Evolutionary conservation across 2,888 invertebrate species (phyloP).

Genomic region (Azorinus chamasolen): DNA sequence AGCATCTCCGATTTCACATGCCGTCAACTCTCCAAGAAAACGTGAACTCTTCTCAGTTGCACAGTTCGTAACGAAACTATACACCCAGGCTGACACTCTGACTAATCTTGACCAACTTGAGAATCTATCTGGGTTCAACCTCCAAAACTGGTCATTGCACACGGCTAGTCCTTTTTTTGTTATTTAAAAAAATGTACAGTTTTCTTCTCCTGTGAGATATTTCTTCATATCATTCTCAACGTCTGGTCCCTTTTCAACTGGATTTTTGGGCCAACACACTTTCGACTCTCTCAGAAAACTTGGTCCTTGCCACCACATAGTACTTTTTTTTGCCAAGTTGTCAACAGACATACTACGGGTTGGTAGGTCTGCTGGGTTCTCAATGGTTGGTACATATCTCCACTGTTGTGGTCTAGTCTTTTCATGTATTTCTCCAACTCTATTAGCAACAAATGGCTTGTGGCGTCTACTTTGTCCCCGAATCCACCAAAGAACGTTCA

Average conservation of each 20-base stretch:
- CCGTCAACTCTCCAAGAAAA: too few relatives aligned
- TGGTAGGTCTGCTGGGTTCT: constrained; percentile 26
- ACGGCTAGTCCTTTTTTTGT: too few relatives aligned
- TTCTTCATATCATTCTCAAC: neutral
- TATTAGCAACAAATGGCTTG: constrained; percentile 62
- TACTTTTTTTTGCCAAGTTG: neutral
- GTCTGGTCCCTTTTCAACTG: constrained; percentile 3
- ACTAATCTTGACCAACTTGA: constrained; percentile 29
- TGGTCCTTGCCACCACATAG: constrained; percentile 50
- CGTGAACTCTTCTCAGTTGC: too few relatives aligned
- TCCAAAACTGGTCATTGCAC: neutral
- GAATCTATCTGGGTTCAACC: constrained; percentile 22
- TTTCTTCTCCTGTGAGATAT: neutral
- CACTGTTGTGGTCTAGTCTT: constrained; percentile 38
- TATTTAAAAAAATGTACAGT: neutral
- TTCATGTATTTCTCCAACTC: constrained; percentile 61
- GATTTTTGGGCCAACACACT: constrained; percentile 19
- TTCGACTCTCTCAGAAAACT: constrained; percentile 27
- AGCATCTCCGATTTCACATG: too few relatives aligned
- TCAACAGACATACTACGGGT: constrained; percentile 3
- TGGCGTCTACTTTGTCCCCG: constrained; percentile 33
- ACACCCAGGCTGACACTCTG: constrained; percentile 29
- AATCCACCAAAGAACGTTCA: constrained; percentile 60
- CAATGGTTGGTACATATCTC: constrained; percentile 26
- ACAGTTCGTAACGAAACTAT: constrained; percentile 38